Conservation (phyloP, 1,140 invertebrate genomes). For the Leucophenga varia region DNA sequence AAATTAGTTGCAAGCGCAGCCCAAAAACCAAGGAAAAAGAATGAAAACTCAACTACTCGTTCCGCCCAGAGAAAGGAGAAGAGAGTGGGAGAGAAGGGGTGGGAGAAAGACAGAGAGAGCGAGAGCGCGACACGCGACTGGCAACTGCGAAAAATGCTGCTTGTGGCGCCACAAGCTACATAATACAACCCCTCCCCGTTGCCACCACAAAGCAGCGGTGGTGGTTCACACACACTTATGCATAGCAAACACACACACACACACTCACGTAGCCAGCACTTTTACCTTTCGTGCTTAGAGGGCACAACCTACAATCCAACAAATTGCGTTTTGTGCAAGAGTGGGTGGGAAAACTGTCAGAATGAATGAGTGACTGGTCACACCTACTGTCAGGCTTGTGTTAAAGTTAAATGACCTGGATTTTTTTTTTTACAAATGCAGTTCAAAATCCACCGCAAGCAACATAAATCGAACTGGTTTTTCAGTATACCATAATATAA, state of each 20-base stretch:
- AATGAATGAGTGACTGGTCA: slow-evolving; percentile 56
- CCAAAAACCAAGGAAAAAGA: slow-evolving; percentile 22
- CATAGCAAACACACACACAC: slow-evolving; percentile 2
- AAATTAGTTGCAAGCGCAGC: too few species aligned
- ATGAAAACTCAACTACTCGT: too few species aligned
- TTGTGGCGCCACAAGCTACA: slow-evolving; percentile 36
- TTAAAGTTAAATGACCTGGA: too few species aligned
- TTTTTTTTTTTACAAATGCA: too few species aligned
- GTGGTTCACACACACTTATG: slow-evolving; percentile 24
- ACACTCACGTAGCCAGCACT: slow-evolving; percentile 16
- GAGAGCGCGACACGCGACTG: slow-evolving; percentile 52
- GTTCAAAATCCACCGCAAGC: too few species aligned
- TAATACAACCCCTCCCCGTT: slow-evolving; percentile 19
- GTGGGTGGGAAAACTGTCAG: slow-evolving; percentile 55
- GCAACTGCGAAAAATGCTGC: slow-evolving; percentile 45
- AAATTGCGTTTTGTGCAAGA: slow-evolving; percentile 52
- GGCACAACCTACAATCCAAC: slow-evolving; percentile 55
- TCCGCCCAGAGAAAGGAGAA: too few species aligned
- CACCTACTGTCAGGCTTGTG: slow-evolving; percentile 55
- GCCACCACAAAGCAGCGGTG: slow-evolving; percentile 24
- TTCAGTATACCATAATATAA: too few species aligned
- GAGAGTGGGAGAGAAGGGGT: too few species aligned
- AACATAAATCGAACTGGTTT: too few species aligned
- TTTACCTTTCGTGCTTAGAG: slow-evolving; percentile 41
- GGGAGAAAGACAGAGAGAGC: too few species aligned